Conservation (phyloP, 2,797 vertebrate genomes). For the Acanthurus tractus region DNA sequence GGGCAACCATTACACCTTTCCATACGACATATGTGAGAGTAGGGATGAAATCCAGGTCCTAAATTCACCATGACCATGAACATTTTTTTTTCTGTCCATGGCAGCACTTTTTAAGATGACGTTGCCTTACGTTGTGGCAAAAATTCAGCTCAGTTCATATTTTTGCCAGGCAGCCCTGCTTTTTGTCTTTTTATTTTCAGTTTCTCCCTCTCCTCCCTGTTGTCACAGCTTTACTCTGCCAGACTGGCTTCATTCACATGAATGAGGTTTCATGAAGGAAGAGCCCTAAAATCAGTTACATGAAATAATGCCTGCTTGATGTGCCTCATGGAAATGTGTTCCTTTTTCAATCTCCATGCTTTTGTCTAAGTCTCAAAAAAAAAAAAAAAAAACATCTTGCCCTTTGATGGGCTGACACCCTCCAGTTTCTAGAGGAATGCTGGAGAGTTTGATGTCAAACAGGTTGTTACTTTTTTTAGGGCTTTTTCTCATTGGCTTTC, state of each 20-base stretch:
- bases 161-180: background rate
- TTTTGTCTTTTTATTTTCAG: background rate
- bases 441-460: too few species aligned
- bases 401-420: too few species aligned
- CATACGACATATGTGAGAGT: too few species aligned
- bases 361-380: too few species aligned
- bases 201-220: background rate
- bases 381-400: too few species aligned
- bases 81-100: background rate
- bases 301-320: background rate
- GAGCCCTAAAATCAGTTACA: background rate
- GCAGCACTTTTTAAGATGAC: background rate
- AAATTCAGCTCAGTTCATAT: background rate
- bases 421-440: too few species aligned
- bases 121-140: too few species aligned
- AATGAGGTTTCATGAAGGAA: background rate
- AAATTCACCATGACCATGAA: background rate
- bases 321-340: too few species aligned
- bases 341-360: too few species aligned
- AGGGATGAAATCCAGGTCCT: background rate
- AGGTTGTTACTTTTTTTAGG: too few species aligned
- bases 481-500: background rate
- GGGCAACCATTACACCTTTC: background rate
- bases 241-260: background rate
- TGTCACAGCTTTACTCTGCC: too few species aligned